Evolutionary conservation across 2,113 vertebrate genomes (phyloP).

Genomic region (Rhynchopsitta pachyrhyncha): DNA sequence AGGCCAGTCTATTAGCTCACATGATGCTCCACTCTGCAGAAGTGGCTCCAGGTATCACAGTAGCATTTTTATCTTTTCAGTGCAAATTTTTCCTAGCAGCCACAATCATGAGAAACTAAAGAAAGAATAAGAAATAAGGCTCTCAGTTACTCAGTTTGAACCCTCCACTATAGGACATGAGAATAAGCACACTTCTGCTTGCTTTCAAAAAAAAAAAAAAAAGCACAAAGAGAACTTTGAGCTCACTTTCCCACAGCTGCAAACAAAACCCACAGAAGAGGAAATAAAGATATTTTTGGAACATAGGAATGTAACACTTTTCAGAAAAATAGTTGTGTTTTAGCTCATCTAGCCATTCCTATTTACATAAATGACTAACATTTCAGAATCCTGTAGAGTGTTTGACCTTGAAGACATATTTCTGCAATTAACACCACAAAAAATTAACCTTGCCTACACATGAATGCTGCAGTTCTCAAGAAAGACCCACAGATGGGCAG

Average conservation of each 20-base stretch:
- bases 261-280: neutral
- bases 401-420: neutral
- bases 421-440: neutral
- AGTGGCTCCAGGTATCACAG: neutral
- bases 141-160: neutral
- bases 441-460: neutral
- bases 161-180: neutral
- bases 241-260: neutral
- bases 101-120: neutral
- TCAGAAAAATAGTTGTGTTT: neutral
- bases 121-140: neutral
- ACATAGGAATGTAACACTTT: neutral
- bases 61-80: neutral
- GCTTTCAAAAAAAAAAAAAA: neutral
- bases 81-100: neutral
- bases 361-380: neutral
- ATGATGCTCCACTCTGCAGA: neutral
- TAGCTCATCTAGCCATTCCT: neutral
- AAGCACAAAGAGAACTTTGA: neutral
- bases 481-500: neutral
- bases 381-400: neutral
- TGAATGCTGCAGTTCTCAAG: neutral
- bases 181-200: neutral
- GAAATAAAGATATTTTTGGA: slow-evolving; percentile 1
- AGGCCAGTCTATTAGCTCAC: neutral